A percentile compares a stretch with the other conserved stretches of the same genome.
Evolutionary conservation across 1,140 invertebrate species (phyloP).

Genomic region (Elymnias hypermnestra): DNA sequence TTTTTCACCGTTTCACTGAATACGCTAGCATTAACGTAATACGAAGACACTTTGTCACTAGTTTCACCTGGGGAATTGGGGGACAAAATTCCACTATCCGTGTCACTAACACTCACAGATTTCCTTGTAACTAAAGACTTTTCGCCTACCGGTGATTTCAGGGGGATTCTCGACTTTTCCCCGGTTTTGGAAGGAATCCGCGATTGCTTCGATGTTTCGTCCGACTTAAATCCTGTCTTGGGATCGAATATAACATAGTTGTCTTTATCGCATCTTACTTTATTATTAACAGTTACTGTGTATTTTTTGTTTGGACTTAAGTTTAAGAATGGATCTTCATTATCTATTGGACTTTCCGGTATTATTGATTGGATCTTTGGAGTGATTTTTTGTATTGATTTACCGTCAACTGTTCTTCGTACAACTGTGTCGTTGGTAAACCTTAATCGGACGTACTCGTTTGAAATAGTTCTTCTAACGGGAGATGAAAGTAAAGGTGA

Average conservation of each 20-base stretch:
- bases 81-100: slow-evolving; percentile 78
- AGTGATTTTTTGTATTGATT: slow-evolving; percentile 60
- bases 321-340: slow-evolving; percentile 64
- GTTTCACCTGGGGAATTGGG: slow-evolving; percentile 74
- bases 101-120: slow-evolving; percentile 72
- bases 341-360: slow-evolving; percentile 70
- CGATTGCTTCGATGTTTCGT: slow-evolving; percentile 31
- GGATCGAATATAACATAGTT: slow-evolving; percentile 75
- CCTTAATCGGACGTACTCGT: slow-evolving; percentile 69
- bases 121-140: slow-evolving; percentile 36
- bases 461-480: slow-evolving; percentile 61
- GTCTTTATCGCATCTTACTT: slow-evolving; percentile 72
- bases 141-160: slow-evolving; percentile 52
- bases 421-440: slow-evolving; percentile 59
- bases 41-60: slow-evolving; percentile 41
- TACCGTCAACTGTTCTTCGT: slow-evolving; percentile 58
- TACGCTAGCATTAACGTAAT: slow-evolving; percentile 61
- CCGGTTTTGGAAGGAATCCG: slow-evolving; percentile 34
- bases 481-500: slow-evolving; percentile 54
- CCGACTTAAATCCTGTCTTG: slow-evolving; percentile 58
- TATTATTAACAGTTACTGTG: slow-evolving; percentile 70
- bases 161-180: slow-evolving; percentile 52
- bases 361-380: slow-evolving; percentile 72
- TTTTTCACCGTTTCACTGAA: slow-evolving; percentile 55
- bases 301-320: slow-evolving; percentile 75